Conservation (phyloP, 2,113 vertebrate genomes). For the Potamarius usumacintae region DNA sequence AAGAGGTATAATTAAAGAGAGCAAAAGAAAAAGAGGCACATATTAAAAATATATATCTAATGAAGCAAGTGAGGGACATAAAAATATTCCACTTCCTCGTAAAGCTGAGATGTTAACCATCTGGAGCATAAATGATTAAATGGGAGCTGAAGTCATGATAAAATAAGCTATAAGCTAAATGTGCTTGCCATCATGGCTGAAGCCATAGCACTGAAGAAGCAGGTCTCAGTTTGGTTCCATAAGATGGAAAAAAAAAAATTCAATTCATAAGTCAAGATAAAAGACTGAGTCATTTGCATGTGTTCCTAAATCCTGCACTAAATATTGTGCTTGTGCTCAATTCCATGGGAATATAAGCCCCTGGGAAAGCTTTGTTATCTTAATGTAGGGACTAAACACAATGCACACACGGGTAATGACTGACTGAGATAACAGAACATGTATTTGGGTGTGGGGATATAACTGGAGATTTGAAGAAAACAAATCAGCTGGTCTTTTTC, state of each 20-base stretch:
- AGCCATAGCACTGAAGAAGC: not conserved
- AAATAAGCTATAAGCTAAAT: not conserved
- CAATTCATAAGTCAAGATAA: slow-evolving; percentile 2
- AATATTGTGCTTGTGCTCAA: not conserved
- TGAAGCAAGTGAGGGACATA: not conserved
- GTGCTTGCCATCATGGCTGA: not conserved
- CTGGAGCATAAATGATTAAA: slow-evolving; percentile 4
- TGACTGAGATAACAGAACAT: not conserved
- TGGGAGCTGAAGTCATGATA: not conserved
- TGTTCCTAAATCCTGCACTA: not conserved
- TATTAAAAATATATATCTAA: not conserved
- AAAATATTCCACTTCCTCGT: slow-evolving; percentile 1
- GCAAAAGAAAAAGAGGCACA: not conserved
- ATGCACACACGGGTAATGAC: not conserved
- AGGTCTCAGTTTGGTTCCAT: not conserved
- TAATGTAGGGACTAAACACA: not conserved
- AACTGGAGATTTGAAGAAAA: not conserved
- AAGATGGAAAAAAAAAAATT: no score
- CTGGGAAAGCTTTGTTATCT: not conserved
- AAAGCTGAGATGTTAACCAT: not conserved
- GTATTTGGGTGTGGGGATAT: not conserved
- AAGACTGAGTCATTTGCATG: not conserved
- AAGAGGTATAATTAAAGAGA: slow-evolving; percentile 1
- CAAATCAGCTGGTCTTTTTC: not conserved
- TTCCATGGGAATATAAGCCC: not conserved